Conservation (phyloP, 2,113 vertebrate genomes). For the Orthonyx spaldingii region DNA sequence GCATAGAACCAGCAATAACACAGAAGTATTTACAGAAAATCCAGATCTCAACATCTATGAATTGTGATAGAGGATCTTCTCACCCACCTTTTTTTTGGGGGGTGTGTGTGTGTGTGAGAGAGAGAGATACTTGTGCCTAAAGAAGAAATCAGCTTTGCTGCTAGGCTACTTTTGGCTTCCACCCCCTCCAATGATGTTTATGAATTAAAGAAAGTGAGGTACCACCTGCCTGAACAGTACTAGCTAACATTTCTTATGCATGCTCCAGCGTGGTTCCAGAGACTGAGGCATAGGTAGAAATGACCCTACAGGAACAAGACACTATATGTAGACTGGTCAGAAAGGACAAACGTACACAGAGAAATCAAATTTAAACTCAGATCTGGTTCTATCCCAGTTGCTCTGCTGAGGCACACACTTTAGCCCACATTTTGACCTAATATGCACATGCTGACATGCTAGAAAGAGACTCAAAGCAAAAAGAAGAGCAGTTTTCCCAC, state of each 20-base stretch:
- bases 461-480: not conserved
- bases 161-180: not conserved
- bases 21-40: not conserved
- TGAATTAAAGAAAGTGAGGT: not conserved
- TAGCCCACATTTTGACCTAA: not conserved
- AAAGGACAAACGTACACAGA: not conserved
- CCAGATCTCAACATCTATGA: not conserved
- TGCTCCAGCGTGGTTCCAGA: not conserved
- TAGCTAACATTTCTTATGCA: not conserved
- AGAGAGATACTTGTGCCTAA: not conserved
- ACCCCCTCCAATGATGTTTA: not conserved
- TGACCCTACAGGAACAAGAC: not conserved
- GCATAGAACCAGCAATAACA: not conserved
- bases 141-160: not conserved
- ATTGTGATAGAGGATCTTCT: not conserved
- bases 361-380: not conserved
- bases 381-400: not conserved
- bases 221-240: not conserved
- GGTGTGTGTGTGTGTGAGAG: too few relatives aligned
- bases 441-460: not conserved
- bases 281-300: not conserved
- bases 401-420: not conserved
- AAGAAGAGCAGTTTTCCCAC: not conserved
- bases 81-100: not conserved
- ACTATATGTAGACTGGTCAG: not conserved